Conservation (phyloP, 2,888 invertebrate genomes). For the Athalia cordata region DNA sequence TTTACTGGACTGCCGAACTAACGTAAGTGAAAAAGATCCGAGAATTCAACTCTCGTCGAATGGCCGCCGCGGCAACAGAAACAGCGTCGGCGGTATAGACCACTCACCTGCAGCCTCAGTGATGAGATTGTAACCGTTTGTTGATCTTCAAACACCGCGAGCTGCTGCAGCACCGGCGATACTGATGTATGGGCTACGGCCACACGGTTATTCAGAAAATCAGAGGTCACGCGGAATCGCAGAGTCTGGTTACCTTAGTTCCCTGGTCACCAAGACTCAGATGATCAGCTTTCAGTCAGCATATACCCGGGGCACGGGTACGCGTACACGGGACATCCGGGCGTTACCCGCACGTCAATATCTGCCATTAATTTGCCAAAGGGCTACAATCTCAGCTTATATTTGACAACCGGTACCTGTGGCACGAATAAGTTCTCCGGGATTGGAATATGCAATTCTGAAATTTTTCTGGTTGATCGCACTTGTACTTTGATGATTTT, state of each 20-base stretch:
- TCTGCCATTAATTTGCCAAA: too few species aligned
- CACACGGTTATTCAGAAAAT: constrained; percentile 31
- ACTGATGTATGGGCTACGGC: neutral
- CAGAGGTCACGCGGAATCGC: constrained; percentile 16
- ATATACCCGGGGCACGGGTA: too few species aligned
- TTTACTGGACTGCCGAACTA: constrained; percentile 3
- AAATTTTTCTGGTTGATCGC: too few species aligned
- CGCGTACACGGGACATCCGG: too few species aligned
- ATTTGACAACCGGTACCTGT: too few species aligned
- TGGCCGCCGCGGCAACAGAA: neutral
- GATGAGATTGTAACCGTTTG: constrained; percentile 51
- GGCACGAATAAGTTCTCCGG: too few species aligned
- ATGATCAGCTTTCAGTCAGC: neutral
- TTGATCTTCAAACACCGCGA: constrained; percentile 36
- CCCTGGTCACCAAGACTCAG: neutral
- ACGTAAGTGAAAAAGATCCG: neutral
- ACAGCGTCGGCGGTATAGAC: constrained; percentile 3
- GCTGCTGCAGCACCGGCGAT: neutral
- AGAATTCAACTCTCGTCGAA: constrained; percentile 35
- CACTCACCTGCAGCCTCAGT: constrained; percentile 16
- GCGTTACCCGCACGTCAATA: too few species aligned
- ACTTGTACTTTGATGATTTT: too few species aligned
- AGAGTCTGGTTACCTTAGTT: constrained; percentile 30
- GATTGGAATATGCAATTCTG: too few species aligned
- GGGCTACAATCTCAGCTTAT: too few species aligned